phyloP scores from a whole-genome alignment of 2,888 invertebrate species.

The Zygothrica quintamaculata region DNA sequence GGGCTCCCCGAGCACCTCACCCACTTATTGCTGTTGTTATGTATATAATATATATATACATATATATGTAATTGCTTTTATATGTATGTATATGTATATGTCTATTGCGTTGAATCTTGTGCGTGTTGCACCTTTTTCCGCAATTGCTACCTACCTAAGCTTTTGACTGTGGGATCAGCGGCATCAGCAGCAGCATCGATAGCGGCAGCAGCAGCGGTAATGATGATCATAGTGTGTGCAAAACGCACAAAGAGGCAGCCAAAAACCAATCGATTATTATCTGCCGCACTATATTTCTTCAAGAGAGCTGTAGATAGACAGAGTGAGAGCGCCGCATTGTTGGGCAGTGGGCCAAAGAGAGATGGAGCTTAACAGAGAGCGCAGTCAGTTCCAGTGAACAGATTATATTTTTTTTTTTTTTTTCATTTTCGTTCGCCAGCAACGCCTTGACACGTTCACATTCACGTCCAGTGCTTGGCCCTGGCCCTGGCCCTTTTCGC shows the following conservation, averaged over 20 bases:
- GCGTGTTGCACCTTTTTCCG: conserved; percentile 47
- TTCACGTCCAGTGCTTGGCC: conserved; percentile 50
- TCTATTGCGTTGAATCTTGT: conserved; percentile 34
- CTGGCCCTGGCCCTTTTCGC: conserved; percentile 36
- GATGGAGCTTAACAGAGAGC: conserved; percentile 20
- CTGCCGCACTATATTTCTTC: conserved; percentile 63
- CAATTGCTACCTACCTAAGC: conserved; percentile 28
- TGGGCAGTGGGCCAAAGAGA: conserved; percentile 17
- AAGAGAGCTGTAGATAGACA: conserved; percentile 21
- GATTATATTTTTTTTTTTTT: conserved; percentile 81
- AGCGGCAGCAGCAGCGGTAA: conserved; percentile 51
- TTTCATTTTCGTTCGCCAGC: conserved; percentile 52
- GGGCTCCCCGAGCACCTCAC: conserved; percentile 54
- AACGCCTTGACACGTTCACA: conserved; percentile 69
- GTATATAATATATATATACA: too few relatives aligned
- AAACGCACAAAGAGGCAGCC: conserved; percentile 71
- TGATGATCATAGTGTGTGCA: conserved; percentile 78
- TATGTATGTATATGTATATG: neutral
- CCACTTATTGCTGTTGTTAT: conserved; percentile 32
- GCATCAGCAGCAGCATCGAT: conserved; percentile 14
- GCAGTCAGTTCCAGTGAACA: conserved; percentile 75
- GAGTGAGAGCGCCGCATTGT: conserved; percentile 17
- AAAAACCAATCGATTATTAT: conserved; percentile 82
- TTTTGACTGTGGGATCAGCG: conserved; percentile 30
- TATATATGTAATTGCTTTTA: neutral